phyloP scores from a whole-genome alignment of 2,113 vertebrate species.

The Puma concolor region DNA sequence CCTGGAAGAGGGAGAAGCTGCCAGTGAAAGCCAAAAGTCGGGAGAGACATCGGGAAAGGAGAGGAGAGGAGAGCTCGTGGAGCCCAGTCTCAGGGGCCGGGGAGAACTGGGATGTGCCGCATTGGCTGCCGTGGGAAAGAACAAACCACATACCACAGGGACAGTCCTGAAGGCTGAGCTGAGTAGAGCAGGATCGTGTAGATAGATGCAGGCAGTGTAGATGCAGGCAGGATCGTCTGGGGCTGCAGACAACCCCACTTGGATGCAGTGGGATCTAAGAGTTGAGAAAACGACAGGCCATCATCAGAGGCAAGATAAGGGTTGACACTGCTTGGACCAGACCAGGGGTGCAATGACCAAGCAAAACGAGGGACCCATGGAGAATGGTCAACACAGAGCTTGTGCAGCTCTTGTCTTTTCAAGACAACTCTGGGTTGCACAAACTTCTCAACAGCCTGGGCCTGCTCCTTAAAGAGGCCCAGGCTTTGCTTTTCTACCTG shows the following conservation, averaged over 20 bases:
- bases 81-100: rapidly evolving
- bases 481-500: neutral
- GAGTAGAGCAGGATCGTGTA: neutral
- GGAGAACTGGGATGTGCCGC: rapidly evolving
- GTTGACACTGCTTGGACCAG: neutral
- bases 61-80: rapidly evolving
- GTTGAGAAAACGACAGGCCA: neutral
- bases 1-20: neutral
- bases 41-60: rapidly evolving
- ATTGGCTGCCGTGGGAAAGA: too few relatives aligned
- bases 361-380: rapidly evolving
- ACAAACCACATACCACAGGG: rapidly evolving
- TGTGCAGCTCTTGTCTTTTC: rapidly evolving
- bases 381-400: neutral
- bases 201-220: rapidly evolving
- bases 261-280: rapidly evolving
- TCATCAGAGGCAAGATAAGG: neutral
- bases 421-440: neutral
- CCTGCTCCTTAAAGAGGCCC: neutral
- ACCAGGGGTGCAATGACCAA: neutral
- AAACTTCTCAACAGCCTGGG: neutral
- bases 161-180: neutral
- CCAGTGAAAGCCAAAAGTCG: neutral
- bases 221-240: rapidly evolving
- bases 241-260: too few relatives aligned